Base-by-base conservation (phyloP, 2,797 vertebrate species). In the Thamnophis elegans region DNA sequence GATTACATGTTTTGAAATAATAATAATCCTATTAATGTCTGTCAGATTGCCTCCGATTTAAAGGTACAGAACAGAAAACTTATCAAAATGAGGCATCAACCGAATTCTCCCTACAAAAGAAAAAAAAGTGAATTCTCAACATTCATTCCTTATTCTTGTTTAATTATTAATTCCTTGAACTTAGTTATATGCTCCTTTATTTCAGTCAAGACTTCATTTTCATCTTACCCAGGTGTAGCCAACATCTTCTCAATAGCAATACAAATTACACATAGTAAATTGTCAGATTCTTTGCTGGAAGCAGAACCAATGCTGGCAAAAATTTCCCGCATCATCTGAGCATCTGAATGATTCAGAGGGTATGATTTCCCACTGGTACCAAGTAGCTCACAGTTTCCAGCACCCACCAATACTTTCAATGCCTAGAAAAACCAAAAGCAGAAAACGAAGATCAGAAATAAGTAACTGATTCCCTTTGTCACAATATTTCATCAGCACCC, bases 281-380 rank as follows among this genome's bases (percentile, higher is more conserved):
- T 98, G 22, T 96, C 97, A 1, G 98, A 98, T 89, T 98, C 98
- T 13, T 98, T 97, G 0, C 97, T 97, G 3, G 98, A 98, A 68
- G 99, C 99, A 0, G 98, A 99, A 94, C 98, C 98, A 0, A 99
- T 99, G 97, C 99, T 99, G 93, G 98, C 98, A 4, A 99, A 99
- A 95, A 99, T 98, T 96, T 99, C 99, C 95, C 98, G 97, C 97
- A 99, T 98, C 98, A 99, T 98, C 97, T 99, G 99, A 0, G 97
- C 97, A 0, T 98, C 99, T 0, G 98, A 97, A 10, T 98, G 98
- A 0, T 97, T 98, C 53, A 99, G 98, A 1, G 97, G 85, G 9
- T 92, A 93, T 51, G 97, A 87, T 78, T 89, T 95, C 94, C 97
- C 97, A 3, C 96, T 89, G 0, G 96, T 95, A 9, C 97, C 97